These are phyloP conservation scores for Neopipo cinnamomea DNA, from an alignment of 2,113 vertebrate genomes.

Conservation along the genomic window DNA sequence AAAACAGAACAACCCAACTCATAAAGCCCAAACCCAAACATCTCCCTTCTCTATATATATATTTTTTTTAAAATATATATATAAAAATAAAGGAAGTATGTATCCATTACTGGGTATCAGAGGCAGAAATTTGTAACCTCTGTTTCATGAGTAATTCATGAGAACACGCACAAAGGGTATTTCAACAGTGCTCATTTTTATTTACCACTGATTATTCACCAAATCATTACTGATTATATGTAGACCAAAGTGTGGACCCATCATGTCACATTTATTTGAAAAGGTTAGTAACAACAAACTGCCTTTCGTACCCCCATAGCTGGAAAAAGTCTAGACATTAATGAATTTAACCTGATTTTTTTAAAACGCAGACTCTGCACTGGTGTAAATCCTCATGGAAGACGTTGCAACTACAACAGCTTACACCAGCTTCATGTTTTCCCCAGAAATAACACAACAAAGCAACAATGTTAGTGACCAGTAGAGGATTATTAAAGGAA, in stretches of 20 bases:
- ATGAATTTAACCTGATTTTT: constrained; percentile 18
- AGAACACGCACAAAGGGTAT: constrained; percentile 49
- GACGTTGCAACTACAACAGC: background rate
- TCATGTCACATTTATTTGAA: constrained; percentile 15
- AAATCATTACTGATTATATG: constrained; percentile 47
- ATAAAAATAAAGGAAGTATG: background rate
- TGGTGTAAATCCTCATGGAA: constrained; percentile 43
- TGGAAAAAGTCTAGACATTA: background rate
- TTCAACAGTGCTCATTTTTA: constrained; percentile 46
- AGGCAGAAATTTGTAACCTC: constrained; percentile 6
- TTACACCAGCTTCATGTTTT: background rate
- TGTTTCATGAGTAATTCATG: constrained; percentile 54
- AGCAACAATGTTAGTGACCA: constrained; percentile 14
- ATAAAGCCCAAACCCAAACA: background rate
- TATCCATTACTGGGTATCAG: background rate
- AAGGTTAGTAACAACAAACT: constrained; percentile 5
- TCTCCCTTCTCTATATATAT: background rate
- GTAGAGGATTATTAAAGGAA: constrained; percentile 44
- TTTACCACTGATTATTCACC: constrained; percentile 50
- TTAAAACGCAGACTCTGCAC: background rate
- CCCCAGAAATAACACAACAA: constrained; percentile 6
- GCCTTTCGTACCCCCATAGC: background rate
- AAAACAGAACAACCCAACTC: background rate
- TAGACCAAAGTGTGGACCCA: background rate
- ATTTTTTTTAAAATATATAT: background rate